A percentile compares a stretch with the other conserved stretches of the same genome.
Conservation (phyloP, 2,113 vertebrate species). For the Daubentonia madagascariensis region DNA sequence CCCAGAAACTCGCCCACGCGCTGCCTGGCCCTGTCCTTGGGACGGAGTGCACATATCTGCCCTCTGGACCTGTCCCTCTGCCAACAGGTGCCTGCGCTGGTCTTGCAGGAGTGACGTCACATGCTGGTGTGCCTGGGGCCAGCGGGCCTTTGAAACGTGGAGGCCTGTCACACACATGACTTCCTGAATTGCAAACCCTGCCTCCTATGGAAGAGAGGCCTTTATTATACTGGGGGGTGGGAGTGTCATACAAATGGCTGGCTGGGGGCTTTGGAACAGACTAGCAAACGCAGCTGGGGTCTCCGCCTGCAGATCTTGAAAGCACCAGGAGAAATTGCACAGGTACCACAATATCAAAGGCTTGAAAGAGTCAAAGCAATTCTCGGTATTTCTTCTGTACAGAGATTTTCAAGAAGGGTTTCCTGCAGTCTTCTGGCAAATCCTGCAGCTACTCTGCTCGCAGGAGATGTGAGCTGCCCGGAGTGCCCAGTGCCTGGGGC, state of each 20-base stretch:
- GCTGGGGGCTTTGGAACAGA: not conserved
- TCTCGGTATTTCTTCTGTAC: slow-evolving; percentile 19
- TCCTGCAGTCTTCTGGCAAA: slow-evolving; percentile 28
- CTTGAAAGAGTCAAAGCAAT: not conserved
- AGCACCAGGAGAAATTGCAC: not conserved
- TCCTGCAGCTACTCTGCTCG: not conserved
- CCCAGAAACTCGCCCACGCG: not conserved
- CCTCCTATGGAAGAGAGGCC: not conserved
- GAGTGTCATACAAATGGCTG: too few species aligned
- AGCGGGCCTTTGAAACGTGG: not conserved
- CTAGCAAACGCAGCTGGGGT: not conserved
- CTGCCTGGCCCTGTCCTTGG: not conserved
- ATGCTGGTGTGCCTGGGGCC: not conserved
- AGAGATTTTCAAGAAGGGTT: not conserved
- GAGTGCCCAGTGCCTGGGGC: not conserved
- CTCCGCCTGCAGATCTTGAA: not conserved
- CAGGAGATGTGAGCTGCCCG: not conserved
- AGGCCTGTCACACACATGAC: not conserved
- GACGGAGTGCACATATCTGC: not conserved
- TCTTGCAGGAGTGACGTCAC: not conserved
- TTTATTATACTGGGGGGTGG: not conserved
- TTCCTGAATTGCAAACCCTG: not conserved
- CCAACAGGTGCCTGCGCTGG: not conserved
- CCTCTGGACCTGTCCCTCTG: not conserved
- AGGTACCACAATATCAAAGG: not conserved